These are phyloP conservation scores for Morone chrysops DNA, from an alignment of 2,113 vertebrate genomes.

Conservation along the genomic window DNA sequence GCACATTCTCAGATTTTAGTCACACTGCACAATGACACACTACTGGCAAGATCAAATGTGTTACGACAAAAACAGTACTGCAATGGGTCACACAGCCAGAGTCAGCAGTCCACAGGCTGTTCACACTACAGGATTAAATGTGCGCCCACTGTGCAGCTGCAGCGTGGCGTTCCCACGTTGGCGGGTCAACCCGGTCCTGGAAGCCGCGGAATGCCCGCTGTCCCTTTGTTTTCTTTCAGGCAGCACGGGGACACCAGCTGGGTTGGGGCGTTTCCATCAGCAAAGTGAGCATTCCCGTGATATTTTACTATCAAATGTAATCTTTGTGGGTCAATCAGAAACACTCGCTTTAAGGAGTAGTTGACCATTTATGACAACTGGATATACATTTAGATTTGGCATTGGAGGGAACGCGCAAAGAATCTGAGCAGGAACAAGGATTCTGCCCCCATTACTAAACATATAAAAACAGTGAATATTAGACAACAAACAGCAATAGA, in stretches of 20 bases:
- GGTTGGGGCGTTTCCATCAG: background rate
- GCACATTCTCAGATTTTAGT: background rate
- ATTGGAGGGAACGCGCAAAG: background rate
- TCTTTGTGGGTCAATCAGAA: background rate
- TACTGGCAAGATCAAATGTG: background rate
- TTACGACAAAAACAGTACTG: background rate
- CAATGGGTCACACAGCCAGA: background rate
- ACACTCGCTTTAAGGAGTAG: background rate
- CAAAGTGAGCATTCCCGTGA: background rate
- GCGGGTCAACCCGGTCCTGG: constrained; percentile 21
- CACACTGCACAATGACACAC: background rate
- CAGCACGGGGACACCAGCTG: constrained; percentile 11
- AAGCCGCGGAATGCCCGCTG: constrained; percentile 9
- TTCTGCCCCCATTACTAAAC: background rate
- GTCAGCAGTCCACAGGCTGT: constrained; percentile 6
- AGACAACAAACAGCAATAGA: background rate
- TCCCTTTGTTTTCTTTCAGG: constrained; percentile 16
- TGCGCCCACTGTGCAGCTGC: constrained; percentile 8
- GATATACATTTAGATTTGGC: background rate
- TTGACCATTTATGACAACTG: background rate
- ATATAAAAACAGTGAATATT: no score
- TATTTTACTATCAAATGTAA: background rate
- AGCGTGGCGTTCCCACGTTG: background rate
- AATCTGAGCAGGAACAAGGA: background rate
- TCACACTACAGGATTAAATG: background rate